Percentiles rank a stretch among this genome's conserved stretches.
Conservation (phyloP, 2,797 vertebrate genomes). For the Carcharodon carcharias region DNA sequence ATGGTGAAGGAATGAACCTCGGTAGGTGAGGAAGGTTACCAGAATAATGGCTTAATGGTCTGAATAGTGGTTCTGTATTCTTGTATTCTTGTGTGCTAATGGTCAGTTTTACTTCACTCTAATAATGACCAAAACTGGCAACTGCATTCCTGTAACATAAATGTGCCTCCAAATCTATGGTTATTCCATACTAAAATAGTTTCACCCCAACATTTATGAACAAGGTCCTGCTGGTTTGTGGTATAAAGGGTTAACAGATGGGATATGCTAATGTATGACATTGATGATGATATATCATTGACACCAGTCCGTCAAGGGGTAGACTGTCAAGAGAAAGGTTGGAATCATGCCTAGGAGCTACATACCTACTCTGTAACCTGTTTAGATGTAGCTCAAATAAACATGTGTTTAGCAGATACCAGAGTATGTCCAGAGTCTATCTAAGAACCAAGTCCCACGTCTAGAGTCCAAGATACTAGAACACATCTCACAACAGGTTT, state of each 20-base stretch:
- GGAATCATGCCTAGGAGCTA: too few species aligned
- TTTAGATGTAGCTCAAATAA: too few species aligned
- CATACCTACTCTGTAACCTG: too few species aligned
- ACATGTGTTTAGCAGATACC: too few species aligned
- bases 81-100: background rate
- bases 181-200: background rate
- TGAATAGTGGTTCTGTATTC: background rate
- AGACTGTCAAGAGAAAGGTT: too few species aligned
- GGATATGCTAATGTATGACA: too few species aligned
- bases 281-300: too few species aligned
- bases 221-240: background rate
- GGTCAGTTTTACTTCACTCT: background rate
- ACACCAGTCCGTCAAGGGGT: too few species aligned
- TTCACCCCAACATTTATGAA: background rate
- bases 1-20: background rate
- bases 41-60: background rate
- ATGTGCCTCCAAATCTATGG: background rate
- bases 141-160: background rate
- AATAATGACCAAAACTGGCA: background rate
- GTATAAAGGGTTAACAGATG: too few species aligned
- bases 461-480: too few species aligned
- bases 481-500: background rate
- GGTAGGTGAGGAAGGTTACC: background rate
- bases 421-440: too few species aligned
- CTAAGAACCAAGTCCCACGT: too few species aligned